Evolutionary conservation across 2,797 vertebrate genomes (phyloP).

Genomic region (Rhincodon typus): DNA sequence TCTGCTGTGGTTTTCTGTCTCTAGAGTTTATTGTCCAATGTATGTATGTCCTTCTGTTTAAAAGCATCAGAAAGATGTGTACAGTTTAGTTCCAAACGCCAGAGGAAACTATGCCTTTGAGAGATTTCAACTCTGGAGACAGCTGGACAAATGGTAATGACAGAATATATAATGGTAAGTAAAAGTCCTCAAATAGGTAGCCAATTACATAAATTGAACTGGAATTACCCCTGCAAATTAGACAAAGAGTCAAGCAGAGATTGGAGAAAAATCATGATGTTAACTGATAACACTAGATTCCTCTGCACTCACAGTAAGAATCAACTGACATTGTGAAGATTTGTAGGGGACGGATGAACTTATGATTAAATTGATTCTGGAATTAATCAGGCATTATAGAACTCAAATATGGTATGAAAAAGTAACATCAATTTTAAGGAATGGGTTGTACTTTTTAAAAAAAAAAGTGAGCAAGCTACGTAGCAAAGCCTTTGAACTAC

Average conservation of each 20-base stretch:
- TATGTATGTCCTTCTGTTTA: slow-evolving; percentile 8
- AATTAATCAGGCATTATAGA: not conserved
- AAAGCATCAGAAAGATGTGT: slow-evolving; percentile 25
- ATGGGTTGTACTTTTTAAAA: not conserved
- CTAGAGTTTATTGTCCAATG: not conserved
- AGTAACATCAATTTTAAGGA: not conserved
- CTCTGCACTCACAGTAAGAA: not conserved
- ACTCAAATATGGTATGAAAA: not conserved
- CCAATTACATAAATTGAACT: not conserved
- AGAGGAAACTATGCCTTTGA: slow-evolving; percentile 14
- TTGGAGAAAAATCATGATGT: not conserved
- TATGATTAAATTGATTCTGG: not conserved
- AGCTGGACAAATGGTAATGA: slow-evolving; percentile 28
- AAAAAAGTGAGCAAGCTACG: not conserved
- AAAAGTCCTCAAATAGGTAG: not conserved
- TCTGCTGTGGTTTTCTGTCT: not conserved
- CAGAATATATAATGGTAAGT: slow-evolving; percentile 6
- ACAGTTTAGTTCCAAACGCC: slow-evolving; percentile 12
- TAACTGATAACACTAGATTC: not conserved
- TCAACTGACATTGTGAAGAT: not conserved
- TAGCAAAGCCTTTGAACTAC: not conserved
- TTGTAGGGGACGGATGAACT: not conserved
- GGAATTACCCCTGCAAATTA: slow-evolving; percentile 21
- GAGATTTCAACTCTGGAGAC: not conserved
- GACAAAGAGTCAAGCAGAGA: not conserved